Conservation (phyloP, 64 coral and sea anemone genomes). For the Orbicella faveolata region DNA sequence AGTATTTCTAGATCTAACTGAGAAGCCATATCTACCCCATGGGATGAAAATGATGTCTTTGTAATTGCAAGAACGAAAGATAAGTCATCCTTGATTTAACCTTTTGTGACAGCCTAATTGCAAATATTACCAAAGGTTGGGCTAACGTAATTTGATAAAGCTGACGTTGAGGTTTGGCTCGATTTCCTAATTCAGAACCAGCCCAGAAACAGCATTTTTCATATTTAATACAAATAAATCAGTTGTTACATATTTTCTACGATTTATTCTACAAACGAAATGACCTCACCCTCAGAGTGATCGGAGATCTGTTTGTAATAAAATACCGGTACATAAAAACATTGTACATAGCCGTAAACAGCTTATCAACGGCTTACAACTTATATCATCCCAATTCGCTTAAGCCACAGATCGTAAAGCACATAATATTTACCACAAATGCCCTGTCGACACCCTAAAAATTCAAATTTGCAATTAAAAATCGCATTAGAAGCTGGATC, state of each 20-base stretch:
- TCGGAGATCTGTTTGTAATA: background rate
- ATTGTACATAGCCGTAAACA: background rate
- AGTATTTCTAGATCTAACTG: background rate
- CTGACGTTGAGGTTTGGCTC: background rate
- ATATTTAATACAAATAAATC: background rate
- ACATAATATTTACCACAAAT: background rate
- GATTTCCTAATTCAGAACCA: background rate
- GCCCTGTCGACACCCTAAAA: background rate
- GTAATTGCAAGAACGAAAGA: background rate
- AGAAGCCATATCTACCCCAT: conserved; percentile 3
- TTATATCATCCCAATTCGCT: background rate
- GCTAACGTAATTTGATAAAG: background rate
- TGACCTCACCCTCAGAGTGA: background rate
- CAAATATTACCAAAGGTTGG: background rate
- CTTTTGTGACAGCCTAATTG: background rate
- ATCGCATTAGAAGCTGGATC: background rate
- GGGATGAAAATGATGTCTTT: background rate
- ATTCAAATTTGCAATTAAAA: background rate
- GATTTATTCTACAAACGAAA: background rate
- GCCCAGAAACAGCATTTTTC: background rate
- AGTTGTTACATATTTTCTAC: background rate
- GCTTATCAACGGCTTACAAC: conserved; percentile 21
- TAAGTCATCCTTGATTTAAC: background rate
- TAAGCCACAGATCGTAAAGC: background rate
- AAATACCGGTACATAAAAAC: conserved; percentile 9